These are phyloP conservation scores for Pelochelys cantorii DNA, from an alignment of 2,797 vertebrate genomes.

Conservation along the genomic window DNA sequence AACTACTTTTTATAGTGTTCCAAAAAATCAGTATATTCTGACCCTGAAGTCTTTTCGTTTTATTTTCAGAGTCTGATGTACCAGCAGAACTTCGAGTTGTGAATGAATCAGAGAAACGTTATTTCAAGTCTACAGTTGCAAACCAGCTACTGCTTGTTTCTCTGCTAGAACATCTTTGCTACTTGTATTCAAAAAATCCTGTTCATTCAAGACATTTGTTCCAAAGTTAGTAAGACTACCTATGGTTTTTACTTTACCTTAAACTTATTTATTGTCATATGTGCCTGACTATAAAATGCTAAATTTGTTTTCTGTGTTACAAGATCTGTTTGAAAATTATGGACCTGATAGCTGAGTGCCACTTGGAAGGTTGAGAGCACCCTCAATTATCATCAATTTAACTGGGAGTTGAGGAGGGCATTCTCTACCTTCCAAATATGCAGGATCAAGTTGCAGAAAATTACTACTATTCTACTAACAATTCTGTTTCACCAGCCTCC, in stretches of 20 bases:
- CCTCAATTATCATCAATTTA: neutral
- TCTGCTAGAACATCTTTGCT: conserved; percentile 94
- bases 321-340: neutral
- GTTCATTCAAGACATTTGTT: conserved; percentile 89
- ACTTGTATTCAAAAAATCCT: conserved; percentile 90
- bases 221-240: conserved; percentile 85
- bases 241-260: neutral
- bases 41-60: rapidly evolving
- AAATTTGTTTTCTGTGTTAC: neutral
- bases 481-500: neutral
- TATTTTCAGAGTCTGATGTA: conserved; percentile 88
- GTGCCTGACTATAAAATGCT: rapidly evolving
- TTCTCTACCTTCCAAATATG: conserved; percentile 1
- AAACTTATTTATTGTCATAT: rapidly evolving
- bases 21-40: rapidly evolving
- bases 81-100: conserved; percentile 85
- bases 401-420: neutral
- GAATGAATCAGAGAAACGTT: conserved; percentile 84
- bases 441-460: neutral
- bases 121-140: conserved; percentile 90
- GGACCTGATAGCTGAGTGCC: neutral
- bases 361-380: neutral
- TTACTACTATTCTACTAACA: neutral
- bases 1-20: neutral
- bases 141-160: conserved; percentile 96